A percentile compares a stretch with the other conserved stretches of the same genome.
Evolutionary conservation across 2,797 vertebrate genomes (phyloP).

Genomic region (Danio albolineatus): DNA sequence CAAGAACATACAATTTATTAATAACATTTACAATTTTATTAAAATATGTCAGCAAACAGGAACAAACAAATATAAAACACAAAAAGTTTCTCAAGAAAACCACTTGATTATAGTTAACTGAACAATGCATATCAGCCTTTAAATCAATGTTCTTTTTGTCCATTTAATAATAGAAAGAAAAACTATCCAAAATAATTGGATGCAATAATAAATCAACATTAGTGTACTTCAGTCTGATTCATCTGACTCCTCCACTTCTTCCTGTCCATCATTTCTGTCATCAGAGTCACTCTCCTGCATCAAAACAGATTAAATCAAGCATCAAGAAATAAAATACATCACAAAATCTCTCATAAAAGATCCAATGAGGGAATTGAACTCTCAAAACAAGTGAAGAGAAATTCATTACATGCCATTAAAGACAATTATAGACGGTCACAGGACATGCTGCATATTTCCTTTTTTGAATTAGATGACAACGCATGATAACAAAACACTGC

Average conservation of each 20-base stretch:
- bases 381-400: neutral
- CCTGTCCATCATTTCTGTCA: conserved; percentile 35
- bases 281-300: conserved; percentile 52
- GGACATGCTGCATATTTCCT: neutral
- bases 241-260: conserved; percentile 47
- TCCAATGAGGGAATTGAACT: neutral
- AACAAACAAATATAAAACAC: conserved; percentile 1
- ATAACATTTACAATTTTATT: conserved; percentile 1
- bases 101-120: conserved; percentile 2
- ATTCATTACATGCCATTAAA: conserved; percentile 3
- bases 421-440: neutral
- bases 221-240: conserved; percentile 47
- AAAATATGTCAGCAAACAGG: neutral
- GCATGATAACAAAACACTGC: neutral
- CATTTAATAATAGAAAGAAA: neutral
- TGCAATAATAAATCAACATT: neutral
- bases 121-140: conserved; percentile 1
- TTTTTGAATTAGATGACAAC: neutral
- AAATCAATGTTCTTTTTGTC: neutral
- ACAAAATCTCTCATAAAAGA: neutral
- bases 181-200: neutral
- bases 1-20: neutral
- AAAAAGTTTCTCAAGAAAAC: conserved; percentile 5
- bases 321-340: neutral
- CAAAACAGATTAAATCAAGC: neutral